A percentile compares a stretch with the other conserved stretches of the same genome.
These are phyloP conservation scores for Papilio demoleus DNA, from an alignment of 2,888 invertebrate genomes.

Conservation along the genomic window DNA sequence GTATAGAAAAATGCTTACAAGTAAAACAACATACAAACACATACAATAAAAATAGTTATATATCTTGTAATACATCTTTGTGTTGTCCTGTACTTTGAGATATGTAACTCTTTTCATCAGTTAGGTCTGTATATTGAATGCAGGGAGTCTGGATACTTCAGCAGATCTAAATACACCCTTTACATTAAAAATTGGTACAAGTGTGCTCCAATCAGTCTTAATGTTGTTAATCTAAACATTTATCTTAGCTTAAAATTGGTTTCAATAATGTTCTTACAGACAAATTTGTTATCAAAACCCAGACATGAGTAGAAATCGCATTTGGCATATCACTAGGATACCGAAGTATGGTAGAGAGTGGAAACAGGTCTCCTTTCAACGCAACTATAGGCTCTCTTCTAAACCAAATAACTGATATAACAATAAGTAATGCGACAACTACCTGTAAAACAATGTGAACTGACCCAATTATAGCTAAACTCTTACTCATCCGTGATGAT, in stretches of 20 bases:
- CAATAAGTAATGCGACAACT: slow-evolving; percentile 60
- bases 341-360: slow-evolving; percentile 66
- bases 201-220: slow-evolving; percentile 38
- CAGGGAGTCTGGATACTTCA: background rate
- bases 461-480: slow-evolving; percentile 68
- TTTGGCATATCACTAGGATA: slow-evolving; percentile 75
- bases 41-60: background rate
- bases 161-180: background rate
- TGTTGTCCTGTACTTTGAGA: too few relatives aligned
- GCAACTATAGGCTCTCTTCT: slow-evolving; percentile 73
- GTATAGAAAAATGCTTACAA: too few relatives aligned
- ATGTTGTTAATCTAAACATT: slow-evolving; percentile 29
- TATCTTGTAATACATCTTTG: too few relatives aligned
- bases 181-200: slow-evolving; percentile 4
- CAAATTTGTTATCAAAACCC: slow-evolving; percentile 76
- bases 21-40: too few relatives aligned
- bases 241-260: slow-evolving; percentile 59
- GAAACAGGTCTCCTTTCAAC: slow-evolving; percentile 70
- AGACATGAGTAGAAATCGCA: slow-evolving; percentile 75
- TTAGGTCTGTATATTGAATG: too few relatives aligned
- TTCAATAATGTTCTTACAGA: slow-evolving; percentile 71
- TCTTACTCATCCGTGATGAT: slow-evolving; percentile 67
- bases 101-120: background rate
- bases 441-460: slow-evolving; percentile 67
- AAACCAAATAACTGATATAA: slow-evolving; percentile 73